A percentile compares a stretch with the other conserved stretches of the same genome.
Conservation (phyloP, 2,113 vertebrate species). For the Polyodon spathula region DNA sequence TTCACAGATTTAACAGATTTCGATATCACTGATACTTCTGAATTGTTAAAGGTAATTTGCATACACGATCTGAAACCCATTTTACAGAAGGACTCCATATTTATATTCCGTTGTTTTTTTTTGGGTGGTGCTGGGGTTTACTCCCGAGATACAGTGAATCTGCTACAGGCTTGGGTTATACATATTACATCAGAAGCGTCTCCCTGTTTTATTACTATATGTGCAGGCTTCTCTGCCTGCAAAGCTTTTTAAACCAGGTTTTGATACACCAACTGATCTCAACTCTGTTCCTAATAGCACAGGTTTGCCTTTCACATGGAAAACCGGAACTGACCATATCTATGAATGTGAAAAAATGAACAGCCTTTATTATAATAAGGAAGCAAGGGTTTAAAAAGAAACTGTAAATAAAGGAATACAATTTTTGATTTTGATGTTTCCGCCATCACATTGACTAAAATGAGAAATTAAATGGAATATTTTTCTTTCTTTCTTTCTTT, state of each 20-base stretch:
- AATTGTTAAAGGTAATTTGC: no score
- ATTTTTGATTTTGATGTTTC: neutral
- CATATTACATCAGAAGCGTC: no score
- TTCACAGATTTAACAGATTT: neutral
- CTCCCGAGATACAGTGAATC: no score
- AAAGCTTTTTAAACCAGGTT: no score
- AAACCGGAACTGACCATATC: neutral
- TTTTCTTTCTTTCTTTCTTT: neutral
- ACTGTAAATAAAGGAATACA: neutral
- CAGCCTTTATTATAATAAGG: neutral
- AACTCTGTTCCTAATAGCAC: neutral
- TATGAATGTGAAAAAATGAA: neutral
- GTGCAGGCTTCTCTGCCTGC: no score
- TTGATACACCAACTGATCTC: neutral
- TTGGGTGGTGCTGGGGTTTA: no score
- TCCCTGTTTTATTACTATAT: no score
- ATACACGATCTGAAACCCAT: no score
- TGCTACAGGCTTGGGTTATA: no score
- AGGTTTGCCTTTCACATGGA: neutral
- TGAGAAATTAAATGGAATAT: conserved; percentile 12
- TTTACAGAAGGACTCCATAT: no score
- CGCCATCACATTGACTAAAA: conserved; percentile 1
- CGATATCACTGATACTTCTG: no score
- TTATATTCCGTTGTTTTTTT: no score
- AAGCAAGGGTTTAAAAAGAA: neutral